Percentiles rank a stretch among this genome's conserved stretches.
Conservation (phyloP, 1,140 invertebrate species). For the Drosophila sproati region DNA sequence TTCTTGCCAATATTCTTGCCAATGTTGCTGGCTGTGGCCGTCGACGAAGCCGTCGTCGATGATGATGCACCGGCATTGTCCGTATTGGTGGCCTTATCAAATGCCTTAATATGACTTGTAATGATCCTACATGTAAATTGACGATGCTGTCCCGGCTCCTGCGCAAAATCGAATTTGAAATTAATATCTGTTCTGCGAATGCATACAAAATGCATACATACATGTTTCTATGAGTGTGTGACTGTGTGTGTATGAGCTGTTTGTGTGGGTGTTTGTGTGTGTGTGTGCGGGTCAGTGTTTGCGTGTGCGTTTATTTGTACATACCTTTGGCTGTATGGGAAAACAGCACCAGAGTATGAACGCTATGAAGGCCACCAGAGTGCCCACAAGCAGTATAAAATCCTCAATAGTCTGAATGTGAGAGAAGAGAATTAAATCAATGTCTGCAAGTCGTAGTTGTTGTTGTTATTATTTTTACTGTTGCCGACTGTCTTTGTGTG, state of each 20-base stretch:
- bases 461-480: conserved; percentile 4
- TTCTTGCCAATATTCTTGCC: background rate
- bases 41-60: background rate
- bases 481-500: background rate
- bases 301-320: conserved; percentile 13
- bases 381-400: conserved; percentile 87
- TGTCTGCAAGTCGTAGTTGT: background rate
- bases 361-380: conserved; percentile 87
- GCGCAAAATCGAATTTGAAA: conserved; percentile 1
- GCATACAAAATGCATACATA: conserved; percentile 5
- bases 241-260: background rate
- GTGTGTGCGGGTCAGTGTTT: conserved; percentile 9
- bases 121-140: conserved; percentile 77
- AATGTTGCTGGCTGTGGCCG: background rate
- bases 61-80: conserved; percentile 25
- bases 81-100: conserved; percentile 50
- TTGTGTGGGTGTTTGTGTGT: conserved; percentile 1
- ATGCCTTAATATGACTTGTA: conserved; percentile 64
- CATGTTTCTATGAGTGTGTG: background rate
- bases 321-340: conserved; percentile 87
- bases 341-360: conserved; percentile 88
- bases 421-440: background rate
- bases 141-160: conserved; percentile 72
- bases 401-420: conserved; percentile 86
- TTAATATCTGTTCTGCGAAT: background rate